Evolutionary conservation across 2,888 invertebrate species (phyloP).

Genomic region (Noctua janthina): DNA sequence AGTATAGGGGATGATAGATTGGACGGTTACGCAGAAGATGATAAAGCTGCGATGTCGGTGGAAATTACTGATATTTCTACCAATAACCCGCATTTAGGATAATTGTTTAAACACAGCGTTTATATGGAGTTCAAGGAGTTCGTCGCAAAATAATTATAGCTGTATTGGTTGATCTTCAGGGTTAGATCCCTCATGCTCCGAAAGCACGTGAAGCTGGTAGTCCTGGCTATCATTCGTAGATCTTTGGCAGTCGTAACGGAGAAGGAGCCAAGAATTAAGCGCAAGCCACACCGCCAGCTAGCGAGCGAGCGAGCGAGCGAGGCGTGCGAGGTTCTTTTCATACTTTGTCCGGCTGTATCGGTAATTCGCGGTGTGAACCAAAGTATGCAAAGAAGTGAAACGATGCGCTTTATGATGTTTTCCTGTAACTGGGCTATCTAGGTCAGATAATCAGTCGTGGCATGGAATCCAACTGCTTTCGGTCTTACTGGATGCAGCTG

Average conservation of each 20-base stretch:
- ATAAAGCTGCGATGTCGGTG: neutral
- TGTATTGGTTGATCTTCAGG: neutral
- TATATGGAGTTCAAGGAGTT: neutral
- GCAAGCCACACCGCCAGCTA: too few relatives aligned
- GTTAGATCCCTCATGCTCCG: neutral
- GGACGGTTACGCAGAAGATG: neutral
- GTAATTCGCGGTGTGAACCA: too few relatives aligned
- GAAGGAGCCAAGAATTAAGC: neutral
- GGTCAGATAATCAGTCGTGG: neutral
- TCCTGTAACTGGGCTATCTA: neutral
- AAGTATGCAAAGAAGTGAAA: too few relatives aligned
- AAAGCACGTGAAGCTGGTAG: neutral
- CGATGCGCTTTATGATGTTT: too few relatives aligned
- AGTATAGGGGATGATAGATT: conserved; percentile 12
- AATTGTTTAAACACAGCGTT: neutral
- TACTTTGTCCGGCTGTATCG: too few relatives aligned
- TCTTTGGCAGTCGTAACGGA: neutral
- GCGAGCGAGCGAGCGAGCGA: too few relatives aligned
- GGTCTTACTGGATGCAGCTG: too few relatives aligned
- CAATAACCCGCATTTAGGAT: neutral
- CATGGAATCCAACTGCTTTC: too few relatives aligned
- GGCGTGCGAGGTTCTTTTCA: too few relatives aligned
- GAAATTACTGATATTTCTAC: neutral
- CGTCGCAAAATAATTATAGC: neutral
- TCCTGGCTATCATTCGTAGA: neutral